Evolutionary conservation across 1,140 invertebrate species (phyloP), one percentile per base, ranked within the genome.

Genomic region (Drosophila chauvacae): DNA sequence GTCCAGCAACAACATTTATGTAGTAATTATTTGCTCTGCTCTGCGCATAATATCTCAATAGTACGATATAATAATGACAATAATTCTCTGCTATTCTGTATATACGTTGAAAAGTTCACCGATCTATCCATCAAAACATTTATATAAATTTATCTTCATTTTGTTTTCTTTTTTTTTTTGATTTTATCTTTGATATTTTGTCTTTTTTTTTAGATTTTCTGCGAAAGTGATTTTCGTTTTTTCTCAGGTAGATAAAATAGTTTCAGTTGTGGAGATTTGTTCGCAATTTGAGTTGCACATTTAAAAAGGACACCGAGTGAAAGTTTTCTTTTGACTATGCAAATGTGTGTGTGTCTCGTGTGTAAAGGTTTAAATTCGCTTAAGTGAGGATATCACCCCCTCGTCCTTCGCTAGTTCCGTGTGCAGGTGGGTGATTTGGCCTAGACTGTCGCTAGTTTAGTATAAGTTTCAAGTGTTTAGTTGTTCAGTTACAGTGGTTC

Each of bases 301-400:
- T 75, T 53, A 37, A 62, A 83, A 88, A 88, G 84, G 84, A 88
- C 84, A 90, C 85, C 84, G 56, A 85, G 85, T 85, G 81, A 84
- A 62, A 84, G 73, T 58, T 69, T 50, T 48, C 45, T 77, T 87
- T 88, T 87, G 84, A 87, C 84, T 88, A 87, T 88, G 84, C 84
- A 87, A 78, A 62, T 61, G 47, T 84, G 64, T 53, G 33, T 48
- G 7, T 57, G 42, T 73, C 26, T 26, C 26, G 69, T 85, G 82
- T 87, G 77, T 64, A 82, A 44, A 63, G 55, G 50, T 75, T 74
- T 84, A 83, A 85, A 85, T 85, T 85, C 82, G 83, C 73, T 74
- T 72, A 75, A 48, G 41, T 51, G 45, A 47, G 60, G 75, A 39
- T 37, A 35, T 57, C 37, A 62, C 63, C 65, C 41, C 58, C 66